A percentile compares a stretch with the other conserved stretches of the same genome.
Evolutionary conservation across 2,888 invertebrate species (phyloP).

Genomic region (Lordiphosa andalusiaca): DNA sequence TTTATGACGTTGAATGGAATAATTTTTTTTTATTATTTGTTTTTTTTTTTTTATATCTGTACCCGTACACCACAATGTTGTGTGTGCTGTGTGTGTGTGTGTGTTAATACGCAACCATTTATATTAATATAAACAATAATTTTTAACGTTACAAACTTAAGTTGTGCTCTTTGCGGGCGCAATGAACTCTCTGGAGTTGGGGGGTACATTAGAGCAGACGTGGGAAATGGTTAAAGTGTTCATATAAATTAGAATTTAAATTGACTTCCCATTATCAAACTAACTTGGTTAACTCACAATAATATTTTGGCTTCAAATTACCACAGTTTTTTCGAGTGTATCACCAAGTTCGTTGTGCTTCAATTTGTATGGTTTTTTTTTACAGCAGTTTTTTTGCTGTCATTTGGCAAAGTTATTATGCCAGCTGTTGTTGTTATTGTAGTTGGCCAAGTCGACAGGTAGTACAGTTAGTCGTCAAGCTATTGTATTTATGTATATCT

Average conservation of each 20-base stretch:
- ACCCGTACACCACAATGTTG: slow-evolving; percentile 17
- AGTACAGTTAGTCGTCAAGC: slow-evolving; percentile 56
- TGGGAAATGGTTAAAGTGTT: not conserved
- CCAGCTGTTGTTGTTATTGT: slow-evolving; percentile 54
- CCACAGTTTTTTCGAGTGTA: slow-evolving; percentile 22
- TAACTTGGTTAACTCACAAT: no score
- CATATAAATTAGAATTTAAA: no score
- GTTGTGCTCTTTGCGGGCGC: slow-evolving; percentile 45
- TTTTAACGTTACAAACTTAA: slow-evolving; percentile 61
- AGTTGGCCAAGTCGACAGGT: slow-evolving; percentile 32
- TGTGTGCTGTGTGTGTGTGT: slow-evolving; percentile 14
- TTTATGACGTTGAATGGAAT: slow-evolving; percentile 78
- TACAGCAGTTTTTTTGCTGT: slow-evolving; percentile 52
- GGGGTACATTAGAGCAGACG: not conserved
- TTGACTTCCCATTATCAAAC: no score
- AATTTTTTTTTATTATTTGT: slow-evolving; percentile 39
- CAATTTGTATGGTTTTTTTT: slow-evolving; percentile 20
- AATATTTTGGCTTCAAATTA: no score
- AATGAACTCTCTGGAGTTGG: slow-evolving; percentile 49
- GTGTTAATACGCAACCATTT: slow-evolving; percentile 60
- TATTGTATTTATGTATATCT: slow-evolving; percentile 21
- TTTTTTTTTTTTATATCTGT: slow-evolving; percentile 39
- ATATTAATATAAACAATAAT: slow-evolving; percentile 71
- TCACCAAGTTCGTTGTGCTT: slow-evolving; percentile 16
- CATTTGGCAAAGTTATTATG: slow-evolving; percentile 68